Evolutionary conservation across 2,888 invertebrate genomes (phyloP), one percentile per base, ranked within the genome.

Genomic region (Melieria omissa): DNA sequence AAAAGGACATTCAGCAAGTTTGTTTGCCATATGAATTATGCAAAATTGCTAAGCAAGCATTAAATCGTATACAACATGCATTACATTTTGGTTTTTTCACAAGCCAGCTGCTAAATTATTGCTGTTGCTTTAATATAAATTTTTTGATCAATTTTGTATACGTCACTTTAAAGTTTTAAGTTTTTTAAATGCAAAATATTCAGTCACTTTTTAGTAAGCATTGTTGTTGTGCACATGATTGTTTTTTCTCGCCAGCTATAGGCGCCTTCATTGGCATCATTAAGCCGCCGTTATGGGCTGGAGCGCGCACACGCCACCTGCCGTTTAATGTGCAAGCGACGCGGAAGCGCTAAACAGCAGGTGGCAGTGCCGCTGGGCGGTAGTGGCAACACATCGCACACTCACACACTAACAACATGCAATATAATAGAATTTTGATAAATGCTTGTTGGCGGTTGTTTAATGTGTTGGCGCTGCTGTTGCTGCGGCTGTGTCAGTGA

Each of bases 371-470:
- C 9, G 45, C 7, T 46, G 41, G 41, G n/a, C 12, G 60, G 67
- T 16, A 45, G 44, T 52, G 12, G 29, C 41, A n/a, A 8, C n/a
- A 12, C 42, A 44, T 61, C 54, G 65, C 45, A 29, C 65, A 44
- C 57, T 65, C 55, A 65, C 65, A 65, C 42, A 67, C 67, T 49
- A 61, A 52, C 67, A 60, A 45, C 29, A 29, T 29, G 54, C 42
- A 70, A 70, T 70, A 58, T 60, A 70, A 70, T 70, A 70, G 70
- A 72, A 72, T 68, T 71, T 72, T 72, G 72, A 72, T 72, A 72
- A 72, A 72, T 68, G 72, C 64, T 68, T 65, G 64, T 72, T 72
- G 68, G 68, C 68, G 67, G 58, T 65, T 72, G 58, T 72, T 72
- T 72, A 68, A 72, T 72, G 55, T 60, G 49, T 44, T 72, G 52